A percentile compares a stretch with the other conserved stretches of the same genome.
Conservation (phyloP, 2,888 invertebrate species). For the Meliscaeva auricollis region DNA sequence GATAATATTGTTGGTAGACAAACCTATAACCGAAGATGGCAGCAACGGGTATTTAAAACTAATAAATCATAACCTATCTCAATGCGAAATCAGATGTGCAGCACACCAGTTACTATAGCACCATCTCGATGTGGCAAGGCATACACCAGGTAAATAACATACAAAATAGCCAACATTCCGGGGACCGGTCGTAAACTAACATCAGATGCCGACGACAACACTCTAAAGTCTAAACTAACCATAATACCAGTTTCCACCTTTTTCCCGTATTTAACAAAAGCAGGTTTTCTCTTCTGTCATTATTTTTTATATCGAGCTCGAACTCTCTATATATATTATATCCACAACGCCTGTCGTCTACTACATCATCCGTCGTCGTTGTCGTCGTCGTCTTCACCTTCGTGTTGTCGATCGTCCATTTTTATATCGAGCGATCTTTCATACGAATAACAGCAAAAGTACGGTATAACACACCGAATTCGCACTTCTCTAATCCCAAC, state of each 20-base stretch:
- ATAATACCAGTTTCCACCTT: slow-evolving; percentile 72
- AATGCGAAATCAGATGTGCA: slow-evolving; percentile 75
- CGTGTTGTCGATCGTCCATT: slow-evolving; percentile 27
- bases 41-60: slow-evolving; percentile 74
- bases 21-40: slow-evolving; percentile 57
- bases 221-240: background rate
- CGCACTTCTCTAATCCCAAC: slow-evolving; percentile 55
- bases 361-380: background rate
- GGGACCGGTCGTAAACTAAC: slow-evolving; percentile 69
- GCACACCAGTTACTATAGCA: slow-evolving; percentile 11
- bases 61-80: slow-evolving; percentile 77
- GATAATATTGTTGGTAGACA: background rate
- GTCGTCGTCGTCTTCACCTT: background rate
- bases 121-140: slow-evolving; percentile 1
- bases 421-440: slow-evolving; percentile 49
- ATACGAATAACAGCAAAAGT: slow-evolving; percentile 15
- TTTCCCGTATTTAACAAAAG: slow-evolving; percentile 76
- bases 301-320: slow-evolving; percentile 48
- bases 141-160: slow-evolving; percentile 50
- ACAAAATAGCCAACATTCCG: slow-evolving; percentile 70
- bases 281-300: slow-evolving; percentile 75
- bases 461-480: slow-evolving; percentile 51
- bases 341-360: slow-evolving; percentile 12
- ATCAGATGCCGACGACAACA: slow-evolving; percentile 56
- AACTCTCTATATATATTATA: slow-evolving; percentile 41